Percentiles rank a stretch among this genome's conserved stretches.
These are phyloP conservation scores for Nothura maculosa DNA, from an alignment of 2,797 vertebrate species.

Conservation along the genomic window DNA sequence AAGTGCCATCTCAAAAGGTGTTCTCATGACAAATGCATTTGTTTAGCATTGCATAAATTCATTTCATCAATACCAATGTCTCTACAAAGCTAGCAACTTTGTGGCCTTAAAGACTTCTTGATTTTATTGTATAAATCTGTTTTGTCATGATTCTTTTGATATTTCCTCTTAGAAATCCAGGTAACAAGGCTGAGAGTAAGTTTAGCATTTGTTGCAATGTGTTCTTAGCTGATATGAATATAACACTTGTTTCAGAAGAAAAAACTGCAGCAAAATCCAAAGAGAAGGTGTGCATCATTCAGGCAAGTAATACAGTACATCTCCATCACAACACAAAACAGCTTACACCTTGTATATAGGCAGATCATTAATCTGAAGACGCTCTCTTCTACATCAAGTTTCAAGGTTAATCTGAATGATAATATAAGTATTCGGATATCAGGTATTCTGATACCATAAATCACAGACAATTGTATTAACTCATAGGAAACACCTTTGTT, in stretches of 20 bases:
- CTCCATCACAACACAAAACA: not conserved
- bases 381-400: not conserved
- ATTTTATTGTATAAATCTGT: not conserved
- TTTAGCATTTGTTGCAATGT: not conserved
- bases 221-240: not conserved
- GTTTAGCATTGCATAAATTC: not conserved
- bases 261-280: not conserved
- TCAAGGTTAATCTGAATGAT: not conserved
- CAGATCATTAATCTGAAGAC: not conserved
- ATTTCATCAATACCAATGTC: not conserved
- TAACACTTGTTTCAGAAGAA: not conserved
- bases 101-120: not conserved
- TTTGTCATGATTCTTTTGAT: not conserved
- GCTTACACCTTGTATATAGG: not conserved
- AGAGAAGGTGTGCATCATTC: not conserved
- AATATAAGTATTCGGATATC: not conserved
- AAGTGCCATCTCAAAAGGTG: not conserved
- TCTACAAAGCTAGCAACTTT: not conserved
- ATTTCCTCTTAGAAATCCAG: not conserved
- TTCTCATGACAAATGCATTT: not conserved
- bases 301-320: not conserved
- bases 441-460: not conserved
- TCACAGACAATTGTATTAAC: not conserved
- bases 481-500: not conserved
- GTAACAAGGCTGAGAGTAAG: not conserved